phyloP scores from a whole-genome alignment of 1,140 invertebrate species.

The Calephelis nemesis region DNA sequence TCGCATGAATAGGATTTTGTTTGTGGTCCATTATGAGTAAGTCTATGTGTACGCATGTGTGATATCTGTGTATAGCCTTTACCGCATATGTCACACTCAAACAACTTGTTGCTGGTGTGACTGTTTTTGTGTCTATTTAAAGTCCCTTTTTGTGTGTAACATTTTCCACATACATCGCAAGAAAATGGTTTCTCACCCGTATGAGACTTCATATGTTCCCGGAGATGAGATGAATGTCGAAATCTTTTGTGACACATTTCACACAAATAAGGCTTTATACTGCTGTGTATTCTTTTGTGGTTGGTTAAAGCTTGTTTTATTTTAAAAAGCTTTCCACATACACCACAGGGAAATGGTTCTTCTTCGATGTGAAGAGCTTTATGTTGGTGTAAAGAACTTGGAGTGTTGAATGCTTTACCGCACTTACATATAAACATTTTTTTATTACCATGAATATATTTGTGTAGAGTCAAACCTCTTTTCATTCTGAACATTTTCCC shows the following conservation, averaged over 20 bases:
- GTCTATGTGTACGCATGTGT: conserved; percentile 14
- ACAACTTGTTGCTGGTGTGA: not conserved
- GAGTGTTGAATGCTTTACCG: conserved; percentile 3
- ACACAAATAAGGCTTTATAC: conserved; percentile 7
- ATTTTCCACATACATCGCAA: conserved; percentile 10
- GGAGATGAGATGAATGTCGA: not conserved
- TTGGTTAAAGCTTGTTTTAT: not conserved
- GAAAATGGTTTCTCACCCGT: conserved; percentile 7
- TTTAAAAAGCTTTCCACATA: not conserved
- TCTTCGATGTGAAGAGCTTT: not conserved
- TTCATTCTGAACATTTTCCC: conserved; percentile 3
- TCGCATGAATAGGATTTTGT: not conserved
- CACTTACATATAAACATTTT: conserved; percentile 17
- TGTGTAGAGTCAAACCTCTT: conserved; percentile 13
- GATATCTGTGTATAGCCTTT: conserved; percentile 6
- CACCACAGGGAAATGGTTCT: conserved; percentile 7
- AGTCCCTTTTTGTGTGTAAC: conserved; percentile 4
- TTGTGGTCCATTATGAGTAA: not conserved
- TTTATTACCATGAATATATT: not conserved
- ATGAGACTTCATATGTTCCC: not conserved
- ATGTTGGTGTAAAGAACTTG: not conserved
- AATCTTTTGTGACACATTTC: conserved; percentile 4
- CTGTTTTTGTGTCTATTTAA: conserved; percentile 5
- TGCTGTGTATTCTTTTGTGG: not conserved
- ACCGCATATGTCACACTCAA: conserved; percentile 7